Evolutionary conservation across 2,888 invertebrate genomes (phyloP).

Genomic region (Enchytraeus crypticus): DNA sequence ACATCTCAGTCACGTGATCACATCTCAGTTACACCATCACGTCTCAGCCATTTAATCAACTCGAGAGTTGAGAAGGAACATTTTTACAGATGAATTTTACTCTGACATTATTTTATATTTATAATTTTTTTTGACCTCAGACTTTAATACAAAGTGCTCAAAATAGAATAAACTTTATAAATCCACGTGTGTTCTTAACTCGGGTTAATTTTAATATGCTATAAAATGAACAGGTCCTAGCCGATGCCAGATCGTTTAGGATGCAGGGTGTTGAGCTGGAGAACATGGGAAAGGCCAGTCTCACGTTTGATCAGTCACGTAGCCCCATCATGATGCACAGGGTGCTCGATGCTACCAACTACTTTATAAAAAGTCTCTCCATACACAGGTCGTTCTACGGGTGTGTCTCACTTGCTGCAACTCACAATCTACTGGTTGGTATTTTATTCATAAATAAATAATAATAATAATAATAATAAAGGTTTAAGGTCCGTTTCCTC

Average conservation of each 20-base stretch:
- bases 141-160: too few relatives aligned
- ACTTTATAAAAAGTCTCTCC: slow-evolving; percentile 33
- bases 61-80: too few relatives aligned
- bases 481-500: too few relatives aligned
- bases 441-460: too few relatives aligned
- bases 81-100: too few relatives aligned
- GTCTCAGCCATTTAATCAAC: too few relatives aligned
- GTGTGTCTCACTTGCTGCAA: slow-evolving; percentile 40
- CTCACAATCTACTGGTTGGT: slow-evolving; percentile 11
- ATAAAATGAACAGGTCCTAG: slow-evolving; percentile 31
- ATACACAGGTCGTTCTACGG: slow-evolving; percentile 38
- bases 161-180: too few relatives aligned
- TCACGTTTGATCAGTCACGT: slow-evolving; percentile 25
- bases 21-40: too few relatives aligned
- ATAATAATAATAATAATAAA: too few relatives aligned
- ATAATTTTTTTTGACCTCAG: too few relatives aligned
- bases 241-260: slow-evolving; percentile 28
- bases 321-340: slow-evolving; percentile 44
- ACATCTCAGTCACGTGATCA: too few relatives aligned
- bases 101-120: not conserved
- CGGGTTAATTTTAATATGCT: not conserved
- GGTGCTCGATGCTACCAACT: not conserved
- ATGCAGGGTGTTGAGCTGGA: slow-evolving; percentile 36
- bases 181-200: not conserved
- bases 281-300: slow-evolving; percentile 37